phyloP scores from a whole-genome alignment of 2,797 vertebrate species.

The Mormyrus hasselquistii region DNA sequence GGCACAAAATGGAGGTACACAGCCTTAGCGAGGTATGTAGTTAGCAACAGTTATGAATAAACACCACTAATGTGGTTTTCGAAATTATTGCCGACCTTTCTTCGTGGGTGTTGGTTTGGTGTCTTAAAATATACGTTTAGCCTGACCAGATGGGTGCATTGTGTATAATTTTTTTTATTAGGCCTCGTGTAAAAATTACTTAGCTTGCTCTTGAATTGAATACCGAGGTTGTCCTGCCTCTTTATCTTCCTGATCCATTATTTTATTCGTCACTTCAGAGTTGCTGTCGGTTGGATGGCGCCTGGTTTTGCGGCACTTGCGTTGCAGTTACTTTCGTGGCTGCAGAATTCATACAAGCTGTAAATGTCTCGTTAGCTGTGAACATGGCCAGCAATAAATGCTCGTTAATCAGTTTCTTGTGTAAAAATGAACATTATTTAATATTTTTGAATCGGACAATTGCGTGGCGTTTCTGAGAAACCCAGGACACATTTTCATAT shows the following conservation, averaged over 20 bases:
- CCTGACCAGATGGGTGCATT: background rate
- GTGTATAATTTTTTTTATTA: background rate
- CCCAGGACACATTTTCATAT: too few species aligned
- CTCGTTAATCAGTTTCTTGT: background rate
- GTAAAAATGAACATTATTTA: background rate
- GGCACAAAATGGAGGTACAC: conserved; percentile 86
- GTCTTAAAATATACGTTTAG: background rate
- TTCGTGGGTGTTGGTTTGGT: background rate
- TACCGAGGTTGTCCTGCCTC: background rate
- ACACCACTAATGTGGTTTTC: background rate
- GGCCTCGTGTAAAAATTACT: background rate
- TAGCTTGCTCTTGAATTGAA: background rate
- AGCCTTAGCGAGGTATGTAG: conserved; percentile 68
- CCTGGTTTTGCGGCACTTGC: background rate
- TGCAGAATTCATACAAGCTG: background rate
- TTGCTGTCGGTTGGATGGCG: background rate
- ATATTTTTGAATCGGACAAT: background rate
- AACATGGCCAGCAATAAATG: background rate
- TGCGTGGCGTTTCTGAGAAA: background rate
- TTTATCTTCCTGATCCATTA: background rate
- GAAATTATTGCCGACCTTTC: background rate
- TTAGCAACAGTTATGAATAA: background rate
- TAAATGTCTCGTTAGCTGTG: background rate
- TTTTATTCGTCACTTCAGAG: background rate
- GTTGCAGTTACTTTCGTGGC: background rate